Percentiles rank a stretch among this genome's conserved stretches.
These are phyloP conservation scores for Hydractinia echinata DNA, from an alignment of 30 jellyfish, hydroid and myxozoan species.

Conservation along the genomic window DNA sequence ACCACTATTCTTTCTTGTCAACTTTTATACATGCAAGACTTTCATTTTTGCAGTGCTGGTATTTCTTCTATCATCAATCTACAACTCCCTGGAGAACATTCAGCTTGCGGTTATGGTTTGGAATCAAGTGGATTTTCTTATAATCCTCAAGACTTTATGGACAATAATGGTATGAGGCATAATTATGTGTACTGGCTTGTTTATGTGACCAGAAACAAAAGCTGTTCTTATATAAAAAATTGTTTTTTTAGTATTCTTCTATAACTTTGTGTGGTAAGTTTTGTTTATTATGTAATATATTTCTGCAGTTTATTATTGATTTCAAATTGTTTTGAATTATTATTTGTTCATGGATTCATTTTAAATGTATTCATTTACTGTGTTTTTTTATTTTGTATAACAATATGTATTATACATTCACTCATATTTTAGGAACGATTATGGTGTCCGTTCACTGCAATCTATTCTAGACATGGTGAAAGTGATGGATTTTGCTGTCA, in stretches of 20 bases:
- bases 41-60: slow-evolving; percentile 13
- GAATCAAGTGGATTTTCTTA: slow-evolving; percentile 87
- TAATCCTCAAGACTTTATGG: slow-evolving; percentile 93
- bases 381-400: background rate
- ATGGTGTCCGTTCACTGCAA: slow-evolving; percentile 93
- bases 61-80: slow-evolving; percentile 69
- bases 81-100: slow-evolving; percentile 97
- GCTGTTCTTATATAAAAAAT: background rate
- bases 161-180: slow-evolving; percentile 64
- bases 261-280: slow-evolving; percentile 91
- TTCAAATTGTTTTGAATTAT: background rate
- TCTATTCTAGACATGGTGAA: slow-evolving; percentile 95
- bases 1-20: background rate
- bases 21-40: background rate
- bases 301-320: background rate
- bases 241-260: slow-evolving; percentile 70
- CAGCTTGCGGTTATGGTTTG: slow-evolving; percentile 94
- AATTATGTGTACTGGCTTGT: background rate
- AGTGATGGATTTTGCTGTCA: slow-evolving; percentile 93
- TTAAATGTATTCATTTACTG: background rate
- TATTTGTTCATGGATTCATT: background rate
- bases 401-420: background rate
- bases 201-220: background rate
- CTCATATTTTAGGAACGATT: slow-evolving; percentile 69
- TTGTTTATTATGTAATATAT: background rate